Evolutionary conservation across 2,797 vertebrate species (phyloP), one percentile per base, ranked within the genome.

Genomic region (Leuciscus waleckii): DNA sequence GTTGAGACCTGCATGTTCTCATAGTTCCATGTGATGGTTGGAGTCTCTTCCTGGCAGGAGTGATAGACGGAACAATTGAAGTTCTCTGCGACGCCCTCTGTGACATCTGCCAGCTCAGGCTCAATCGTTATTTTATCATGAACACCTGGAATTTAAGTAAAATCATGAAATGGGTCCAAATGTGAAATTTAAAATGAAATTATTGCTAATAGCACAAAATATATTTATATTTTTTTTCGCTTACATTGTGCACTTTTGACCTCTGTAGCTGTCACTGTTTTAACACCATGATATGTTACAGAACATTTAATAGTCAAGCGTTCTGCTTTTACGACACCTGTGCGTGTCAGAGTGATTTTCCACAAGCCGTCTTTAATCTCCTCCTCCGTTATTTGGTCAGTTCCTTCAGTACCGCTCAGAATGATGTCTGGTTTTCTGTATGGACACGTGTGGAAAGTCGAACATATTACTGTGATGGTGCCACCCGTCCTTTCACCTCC

Each of bases 11-110:
- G 78, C 92, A 93, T 90, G 54, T 93, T 81, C 73, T 88, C 19
- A 76, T 87, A 92, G 89, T 93, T 94, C 92, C 93, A 94, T 32
- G 37, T 26, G 14, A 94, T 88, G 32, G 0, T 29, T 43, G 91
- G 92, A 73, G 0, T 29, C 54, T 91, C 88, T 80, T 51, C 90
- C 61, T 68, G 85, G 85, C 93, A 94, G 43, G 87, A 91, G 85
- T 93, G 91, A 39, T 75, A 29, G 51, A 93, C 88, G 2, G 88
- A 90, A 37, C 93, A 94, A 23, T 77, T 89, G 1, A 93, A 90
- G 83, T 82, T 90, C 19, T 79, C 74, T 61, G 89, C 90, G 1
- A 90, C 69, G 2, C 92, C 93, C 82, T 93, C 94, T 3, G 65
- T 91, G 43, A 74, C 4, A 65, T 89, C 63, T 0, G 75, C 87